A percentile compares a stretch with the other conserved stretches of the same genome.
These are phyloP conservation scores for Lepeophtheirus salmonis DNA, from an alignment of 1,140 invertebrate genomes.

Conservation along the genomic window DNA sequence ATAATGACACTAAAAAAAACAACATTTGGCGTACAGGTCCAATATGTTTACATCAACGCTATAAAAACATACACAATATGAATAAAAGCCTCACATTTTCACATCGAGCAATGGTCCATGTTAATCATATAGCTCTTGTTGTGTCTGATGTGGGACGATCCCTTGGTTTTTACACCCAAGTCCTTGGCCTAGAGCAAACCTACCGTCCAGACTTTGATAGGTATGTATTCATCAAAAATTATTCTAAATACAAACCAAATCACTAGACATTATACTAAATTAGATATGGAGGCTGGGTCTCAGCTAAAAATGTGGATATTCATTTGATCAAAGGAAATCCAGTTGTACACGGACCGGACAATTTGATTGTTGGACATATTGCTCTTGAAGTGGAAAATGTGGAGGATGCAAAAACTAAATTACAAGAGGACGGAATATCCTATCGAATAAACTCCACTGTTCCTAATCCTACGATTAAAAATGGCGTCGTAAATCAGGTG, in stretches of 20 bases:
- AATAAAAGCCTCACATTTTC: too few species aligned
- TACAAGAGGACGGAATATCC: not conserved
- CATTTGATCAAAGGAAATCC: constrained; percentile 7
- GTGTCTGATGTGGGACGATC: constrained; percentile 6
- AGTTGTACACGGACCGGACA: not conserved
- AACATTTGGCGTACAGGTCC: too few species aligned
- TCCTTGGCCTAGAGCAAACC: not conserved
- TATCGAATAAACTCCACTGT: not conserved
- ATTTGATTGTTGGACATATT: constrained; percentile 8
- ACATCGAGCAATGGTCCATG: too few species aligned
- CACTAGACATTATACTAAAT: not conserved
- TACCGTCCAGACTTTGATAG: constrained; percentile 1
- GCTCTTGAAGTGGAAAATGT: not conserved
- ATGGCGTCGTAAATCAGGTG: not conserved
- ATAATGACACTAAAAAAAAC: too few species aligned
- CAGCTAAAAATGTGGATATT: not conserved
- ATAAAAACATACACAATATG: too few species aligned
- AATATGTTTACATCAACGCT: too few species aligned
- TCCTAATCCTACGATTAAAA: not conserved
- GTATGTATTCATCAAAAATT: not conserved
- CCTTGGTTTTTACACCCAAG: not conserved
- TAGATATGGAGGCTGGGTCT: constrained; percentile 2
- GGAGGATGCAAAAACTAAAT: not conserved
- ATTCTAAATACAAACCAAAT: not conserved
- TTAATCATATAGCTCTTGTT: not conserved